phyloP scores from a whole-genome alignment of 2,888 invertebrate genomes.

The Stenurella melanura region DNA sequence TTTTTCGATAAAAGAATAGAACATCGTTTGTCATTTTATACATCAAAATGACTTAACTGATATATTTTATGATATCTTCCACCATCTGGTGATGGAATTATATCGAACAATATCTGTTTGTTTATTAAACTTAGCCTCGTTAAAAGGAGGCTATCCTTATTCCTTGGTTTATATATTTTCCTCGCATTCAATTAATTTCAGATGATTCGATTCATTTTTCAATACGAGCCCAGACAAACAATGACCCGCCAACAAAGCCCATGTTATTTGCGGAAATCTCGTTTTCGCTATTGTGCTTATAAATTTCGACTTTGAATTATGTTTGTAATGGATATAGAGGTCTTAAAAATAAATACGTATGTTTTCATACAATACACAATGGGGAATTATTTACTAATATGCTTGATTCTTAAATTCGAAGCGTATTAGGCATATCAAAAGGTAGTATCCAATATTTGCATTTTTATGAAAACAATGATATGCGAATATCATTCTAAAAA shows the following conservation, averaged over 20 bases:
- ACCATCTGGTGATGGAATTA: neutral
- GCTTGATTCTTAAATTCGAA: neutral
- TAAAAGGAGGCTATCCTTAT: neutral
- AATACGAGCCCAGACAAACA: slow-evolving; percentile 20
- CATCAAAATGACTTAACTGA: neutral
- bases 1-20: neutral
- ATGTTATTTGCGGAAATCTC: slow-evolving; percentile 22
- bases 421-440: no score
- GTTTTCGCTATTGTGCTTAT: slow-evolving; percentile 19
- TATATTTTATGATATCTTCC: neutral
- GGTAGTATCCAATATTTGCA: no score
- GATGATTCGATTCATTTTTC: slow-evolving; percentile 30
- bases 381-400: neutral
- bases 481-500: no score
- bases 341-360: neutral
- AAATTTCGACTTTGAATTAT: slow-evolving; percentile 19
- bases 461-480: no score
- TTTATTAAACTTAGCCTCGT: neutral
- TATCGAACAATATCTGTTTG: slow-evolving; percentile 10
- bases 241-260: slow-evolving; percentile 9
- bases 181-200: slow-evolving; percentile 22
- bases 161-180: slow-evolving; percentile 8
- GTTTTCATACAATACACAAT: neutral
- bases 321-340: neutral
- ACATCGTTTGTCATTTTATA: neutral